A percentile compares a stretch with the other conserved stretches of the same genome.
phyloP scores from a whole-genome alignment of 2,888 invertebrate species.

The Aporophyla nigra region DNA sequence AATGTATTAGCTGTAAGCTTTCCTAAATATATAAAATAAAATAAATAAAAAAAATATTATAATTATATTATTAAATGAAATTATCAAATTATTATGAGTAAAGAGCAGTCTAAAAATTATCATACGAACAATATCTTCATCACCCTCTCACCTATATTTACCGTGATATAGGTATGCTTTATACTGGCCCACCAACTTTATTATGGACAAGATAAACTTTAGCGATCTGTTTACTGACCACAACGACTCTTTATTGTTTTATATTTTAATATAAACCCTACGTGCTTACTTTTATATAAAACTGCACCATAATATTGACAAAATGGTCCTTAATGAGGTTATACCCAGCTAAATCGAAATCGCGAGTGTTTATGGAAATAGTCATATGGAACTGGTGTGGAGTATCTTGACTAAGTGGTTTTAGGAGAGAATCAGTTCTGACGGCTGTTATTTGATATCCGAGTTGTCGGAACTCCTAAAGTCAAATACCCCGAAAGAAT shows the following conservation, averaged over 20 bases:
- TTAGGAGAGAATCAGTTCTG: neutral
- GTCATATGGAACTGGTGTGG: no score
- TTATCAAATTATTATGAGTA: no score
- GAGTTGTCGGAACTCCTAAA: neutral
- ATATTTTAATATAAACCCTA: conserved; percentile 19
- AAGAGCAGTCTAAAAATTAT: neutral
- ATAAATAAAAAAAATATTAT: no score
- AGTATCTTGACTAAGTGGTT: neutral
- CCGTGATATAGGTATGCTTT: neutral
- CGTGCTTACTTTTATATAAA: neutral
- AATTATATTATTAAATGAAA: no score
- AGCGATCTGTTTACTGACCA: conserved; percentile 35
- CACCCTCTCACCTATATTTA: neutral
- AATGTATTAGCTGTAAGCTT: no score
- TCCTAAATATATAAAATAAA: no score
- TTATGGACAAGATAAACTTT: conserved; percentile 17
- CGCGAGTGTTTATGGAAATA: no score
- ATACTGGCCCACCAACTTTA: conserved; percentile 34
- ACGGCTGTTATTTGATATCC: neutral
- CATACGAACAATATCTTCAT: neutral
- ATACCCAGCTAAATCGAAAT: neutral
- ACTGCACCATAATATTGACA: neutral
- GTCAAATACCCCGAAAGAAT: neutral
- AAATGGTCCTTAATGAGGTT: neutral
- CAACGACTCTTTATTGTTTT: conserved; percentile 23